A percentile compares a stretch with the other conserved stretches of the same genome.
phyloP scores from a whole-genome alignment of 1,140 invertebrate species.

The Lethrus apterus region DNA sequence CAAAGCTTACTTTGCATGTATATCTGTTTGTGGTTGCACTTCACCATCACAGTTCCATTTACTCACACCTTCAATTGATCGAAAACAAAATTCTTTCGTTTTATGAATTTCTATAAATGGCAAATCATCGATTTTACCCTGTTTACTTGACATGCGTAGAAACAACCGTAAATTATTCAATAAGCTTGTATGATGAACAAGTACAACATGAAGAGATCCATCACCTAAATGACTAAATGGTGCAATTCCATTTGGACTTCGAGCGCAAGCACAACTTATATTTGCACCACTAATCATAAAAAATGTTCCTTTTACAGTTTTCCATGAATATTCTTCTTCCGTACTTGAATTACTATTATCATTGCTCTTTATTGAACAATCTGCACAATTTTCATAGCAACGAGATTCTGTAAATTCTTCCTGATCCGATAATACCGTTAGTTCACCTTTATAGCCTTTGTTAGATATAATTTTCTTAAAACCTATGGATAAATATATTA shows the following conservation, averaged over 20 bases:
- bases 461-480: slow-evolving; percentile 67
- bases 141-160: slow-evolving; percentile 51
- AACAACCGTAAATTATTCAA: slow-evolving; percentile 68
- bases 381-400: slow-evolving; percentile 33
- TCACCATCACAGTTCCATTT: slow-evolving; percentile 88
- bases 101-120: slow-evolving; percentile 72
- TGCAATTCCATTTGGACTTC: slow-evolving; percentile 69
- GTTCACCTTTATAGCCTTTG: slow-evolving; percentile 65
- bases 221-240: slow-evolving; percentile 76
- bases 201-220: slow-evolving; percentile 70
- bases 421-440: slow-evolving; percentile 48
- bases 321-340: slow-evolving; percentile 38
- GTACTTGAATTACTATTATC: slow-evolving; percentile 18
- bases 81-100: slow-evolving; percentile 67
- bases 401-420: slow-evolving; percentile 19
- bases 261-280: slow-evolving; percentile 69
- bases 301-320: slow-evolving; percentile 64
- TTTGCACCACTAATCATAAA: slow-evolving; percentile 73
- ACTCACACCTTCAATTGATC: slow-evolving; percentile 47
- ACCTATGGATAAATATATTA: slow-evolving; percentile 42
- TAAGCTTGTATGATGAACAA: slow-evolving; percentile 67
- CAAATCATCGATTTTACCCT: slow-evolving; percentile 53
- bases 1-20: slow-evolving; percentile 58
- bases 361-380: slow-evolving; percentile 22
- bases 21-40: slow-evolving; percentile 57